phyloP scores from a whole-genome alignment of 2,888 invertebrate genomes.

The Pseudococcus viburni region DNA sequence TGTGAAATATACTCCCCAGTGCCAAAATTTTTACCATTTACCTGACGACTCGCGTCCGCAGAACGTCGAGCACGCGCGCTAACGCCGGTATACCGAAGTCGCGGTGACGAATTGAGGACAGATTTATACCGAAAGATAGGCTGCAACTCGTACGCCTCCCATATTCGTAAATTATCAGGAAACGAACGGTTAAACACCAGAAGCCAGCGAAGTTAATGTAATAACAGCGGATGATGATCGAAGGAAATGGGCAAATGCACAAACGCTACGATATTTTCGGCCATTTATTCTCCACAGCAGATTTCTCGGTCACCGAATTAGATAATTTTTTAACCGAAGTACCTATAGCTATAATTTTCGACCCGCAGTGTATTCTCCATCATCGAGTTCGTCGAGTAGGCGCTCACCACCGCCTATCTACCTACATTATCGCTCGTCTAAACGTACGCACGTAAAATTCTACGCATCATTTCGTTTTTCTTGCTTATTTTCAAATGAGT shows the following conservation, averaged over 20 bases:
- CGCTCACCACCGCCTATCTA: no score
- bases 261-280: background rate
- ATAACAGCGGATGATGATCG: slow-evolving; percentile 6
- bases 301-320: slow-evolving; percentile 7
- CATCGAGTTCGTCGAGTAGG: background rate
- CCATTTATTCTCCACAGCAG: background rate
- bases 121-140: background rate
- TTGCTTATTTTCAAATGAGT: background rate
- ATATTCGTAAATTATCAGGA: background rate
- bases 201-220: background rate
- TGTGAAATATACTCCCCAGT: slow-evolving; percentile 27
- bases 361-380: background rate
- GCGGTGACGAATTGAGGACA: slow-evolving; percentile 18
- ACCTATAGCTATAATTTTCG: background rate
- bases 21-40: background rate
- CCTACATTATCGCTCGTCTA: no score
- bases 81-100: background rate
- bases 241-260: background rate
- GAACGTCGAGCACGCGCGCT: background rate
- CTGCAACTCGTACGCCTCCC: background rate
- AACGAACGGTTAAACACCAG: background rate
- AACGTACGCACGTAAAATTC: background rate
- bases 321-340: slow-evolving; percentile 23
- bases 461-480: background rate
- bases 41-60: background rate